A percentile compares a stretch with the other conserved stretches of the same genome.
Evolutionary conservation across 92 coral and sea anemone species (phyloP).

Genomic region (Paragorgia papillata): DNA sequence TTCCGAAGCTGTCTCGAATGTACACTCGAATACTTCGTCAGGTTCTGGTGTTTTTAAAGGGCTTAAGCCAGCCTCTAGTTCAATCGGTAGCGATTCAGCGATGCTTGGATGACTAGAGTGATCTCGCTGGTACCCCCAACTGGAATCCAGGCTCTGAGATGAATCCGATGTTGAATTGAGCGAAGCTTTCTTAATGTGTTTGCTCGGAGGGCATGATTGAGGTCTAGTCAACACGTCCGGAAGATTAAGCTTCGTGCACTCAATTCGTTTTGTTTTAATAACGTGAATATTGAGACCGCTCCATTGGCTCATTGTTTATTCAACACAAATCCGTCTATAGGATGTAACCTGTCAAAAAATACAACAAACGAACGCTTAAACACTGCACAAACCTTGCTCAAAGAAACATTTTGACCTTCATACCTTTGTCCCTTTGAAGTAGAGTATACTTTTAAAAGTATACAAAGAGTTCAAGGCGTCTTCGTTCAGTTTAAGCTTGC

Average conservation of each 20-base stretch:
- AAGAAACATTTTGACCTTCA: no score
- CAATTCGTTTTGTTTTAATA: slow-evolving; percentile 18
- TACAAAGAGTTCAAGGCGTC: no score
- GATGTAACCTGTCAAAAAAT: neutral
- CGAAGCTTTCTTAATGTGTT: neutral
- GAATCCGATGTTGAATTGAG: neutral
- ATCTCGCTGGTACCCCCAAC: neutral
- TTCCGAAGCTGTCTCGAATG: slow-evolving; percentile 22
- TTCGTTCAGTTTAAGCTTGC: no score
- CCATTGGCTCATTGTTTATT: slow-evolving; percentile 26
- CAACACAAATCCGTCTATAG: neutral
- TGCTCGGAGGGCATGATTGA: neutral
- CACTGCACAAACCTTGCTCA: no score
- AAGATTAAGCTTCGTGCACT: slow-evolving; percentile 6
- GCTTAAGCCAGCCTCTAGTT: slow-evolving; percentile 13
- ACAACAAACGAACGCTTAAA: no score
- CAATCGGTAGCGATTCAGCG: neutral
- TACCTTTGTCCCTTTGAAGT: no score
- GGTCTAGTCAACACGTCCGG: slow-evolving; percentile 9
- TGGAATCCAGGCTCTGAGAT: neutral
- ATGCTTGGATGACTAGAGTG: neutral
- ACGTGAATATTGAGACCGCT: slow-evolving; percentile 22
- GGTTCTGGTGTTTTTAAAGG: neutral
- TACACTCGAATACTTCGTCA: slow-evolving; percentile 17
- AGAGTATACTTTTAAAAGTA: no score